Conservation (phyloP, 2,797 vertebrate genomes). For the Hypotaenidia philippensis region DNA sequence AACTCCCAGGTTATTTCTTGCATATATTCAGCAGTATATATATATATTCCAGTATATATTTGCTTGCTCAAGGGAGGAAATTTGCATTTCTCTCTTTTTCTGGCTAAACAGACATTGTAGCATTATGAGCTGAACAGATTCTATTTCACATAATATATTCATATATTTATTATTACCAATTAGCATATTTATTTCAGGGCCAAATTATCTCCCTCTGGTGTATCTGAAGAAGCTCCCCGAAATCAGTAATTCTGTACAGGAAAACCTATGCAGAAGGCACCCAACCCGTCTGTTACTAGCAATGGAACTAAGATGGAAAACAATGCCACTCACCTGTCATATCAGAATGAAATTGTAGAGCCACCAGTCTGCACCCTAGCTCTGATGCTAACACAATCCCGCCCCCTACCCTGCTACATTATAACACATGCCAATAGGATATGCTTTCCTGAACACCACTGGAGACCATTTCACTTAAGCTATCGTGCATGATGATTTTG, state of each 20-base stretch:
- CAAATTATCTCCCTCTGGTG: background rate
- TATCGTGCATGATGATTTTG: background rate
- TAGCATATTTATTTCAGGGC: conserved; percentile 5
- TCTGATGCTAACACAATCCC: background rate
- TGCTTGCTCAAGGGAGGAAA: background rate
- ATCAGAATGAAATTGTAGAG: background rate
- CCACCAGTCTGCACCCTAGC: background rate
- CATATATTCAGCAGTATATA: background rate
- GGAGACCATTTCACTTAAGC: background rate
- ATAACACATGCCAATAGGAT: background rate
- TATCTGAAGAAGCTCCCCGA: background rate
- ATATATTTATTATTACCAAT: conserved; percentile 27
- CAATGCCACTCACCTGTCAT: background rate
- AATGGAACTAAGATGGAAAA: background rate
- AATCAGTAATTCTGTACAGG: background rate
- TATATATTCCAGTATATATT: background rate
- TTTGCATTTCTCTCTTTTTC: background rate
- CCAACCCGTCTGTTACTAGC: background rate
- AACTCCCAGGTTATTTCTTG: background rate
- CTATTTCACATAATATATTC: background rate
- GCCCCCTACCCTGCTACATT: background rate
- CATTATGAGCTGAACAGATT: background rate
- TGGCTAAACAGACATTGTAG: background rate
- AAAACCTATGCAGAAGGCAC: background rate
- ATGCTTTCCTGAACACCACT: background rate